Percentiles rank a stretch among this genome's conserved stretches.
These are phyloP conservation scores for Lamellibrachia satsuma DNA, from an alignment of 2,888 invertebrate species.

Conservation along the genomic window DNA sequence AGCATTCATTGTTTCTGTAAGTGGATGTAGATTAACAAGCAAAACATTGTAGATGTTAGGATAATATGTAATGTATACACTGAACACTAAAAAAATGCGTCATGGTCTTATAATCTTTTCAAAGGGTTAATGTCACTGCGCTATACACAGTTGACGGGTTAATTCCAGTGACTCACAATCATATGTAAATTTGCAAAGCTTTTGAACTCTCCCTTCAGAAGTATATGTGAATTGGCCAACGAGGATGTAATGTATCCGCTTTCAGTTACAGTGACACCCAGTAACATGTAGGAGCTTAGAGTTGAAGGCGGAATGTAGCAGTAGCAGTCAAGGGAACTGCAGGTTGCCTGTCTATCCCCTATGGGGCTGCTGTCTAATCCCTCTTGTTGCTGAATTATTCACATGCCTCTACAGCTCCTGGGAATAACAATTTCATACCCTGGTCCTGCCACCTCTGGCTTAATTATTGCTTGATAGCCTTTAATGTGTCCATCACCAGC, in stretches of 20 bases:
- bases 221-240: neutral
- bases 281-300: no score
- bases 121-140: neutral
- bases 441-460: neutral
- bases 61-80: neutral
- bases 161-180: neutral
- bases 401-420: neutral
- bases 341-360: neutral
- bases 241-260: neutral
- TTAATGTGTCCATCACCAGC: neutral
- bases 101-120: neutral
- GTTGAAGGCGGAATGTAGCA: neutral
- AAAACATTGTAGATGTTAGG: neutral
- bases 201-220: neutral
- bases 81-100: neutral
- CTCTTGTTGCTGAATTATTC: neutral
- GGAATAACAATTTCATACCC: neutral
- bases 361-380: neutral
- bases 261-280: neutral
- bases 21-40: neutral
- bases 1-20: neutral
- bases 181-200: neutral
- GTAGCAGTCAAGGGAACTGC: neutral
- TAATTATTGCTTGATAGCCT: conserved; percentile 1
- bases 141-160: neutral